Evolutionary conservation across 2,888 invertebrate genomes (phyloP), one percentile per base, ranked within the genome.

Genomic region (Sylvicola cinctus): DNA sequence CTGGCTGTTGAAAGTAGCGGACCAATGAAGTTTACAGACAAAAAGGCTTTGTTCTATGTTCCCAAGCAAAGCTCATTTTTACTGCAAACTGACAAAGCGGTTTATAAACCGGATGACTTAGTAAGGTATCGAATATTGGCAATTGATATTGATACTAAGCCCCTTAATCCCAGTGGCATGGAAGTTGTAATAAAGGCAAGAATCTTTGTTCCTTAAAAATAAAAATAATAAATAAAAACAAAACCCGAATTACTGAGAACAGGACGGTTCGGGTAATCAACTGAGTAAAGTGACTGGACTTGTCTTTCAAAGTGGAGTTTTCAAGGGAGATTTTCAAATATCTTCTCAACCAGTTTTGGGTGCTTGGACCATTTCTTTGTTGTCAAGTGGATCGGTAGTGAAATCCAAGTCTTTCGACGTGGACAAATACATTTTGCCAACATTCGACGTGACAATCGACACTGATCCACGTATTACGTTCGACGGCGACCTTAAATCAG

Each of bases 361-460:
- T 17, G 69, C 78, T 54, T 88, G 87, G 87, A 77, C 72, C 39
- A 75, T 87, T 45, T 70, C 20, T 20, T 6, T 74, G 43, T 70
- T 39, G 10, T 5, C 25, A 6, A 29, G 11, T 12, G 31, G 30
- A 16, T 29, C 26, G 29, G 31, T 26, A 26, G 26, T 30, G 5
- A 20, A 20, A 20, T 20, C 20, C 20, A 48, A 53, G 34, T 46
- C 45, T 4, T 57, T 58, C 37, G 70, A 80, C 50, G 83, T 93
- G 4, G 85, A 87, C 7, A 84, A 90, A 57, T 90, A 88, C 47
- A 79, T 95, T 36, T 60, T 88, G 43, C 96, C 96, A 0, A 91
- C 91, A 52, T 96, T 91, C 56, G 75, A 90, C 49, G 81, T 95
- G 38, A 69, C 70, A 25, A 72, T 96, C 39, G 73, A 80, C 41